Conservation (phyloP, 1,140 invertebrate species). For the Orussus abietinus region DNA sequence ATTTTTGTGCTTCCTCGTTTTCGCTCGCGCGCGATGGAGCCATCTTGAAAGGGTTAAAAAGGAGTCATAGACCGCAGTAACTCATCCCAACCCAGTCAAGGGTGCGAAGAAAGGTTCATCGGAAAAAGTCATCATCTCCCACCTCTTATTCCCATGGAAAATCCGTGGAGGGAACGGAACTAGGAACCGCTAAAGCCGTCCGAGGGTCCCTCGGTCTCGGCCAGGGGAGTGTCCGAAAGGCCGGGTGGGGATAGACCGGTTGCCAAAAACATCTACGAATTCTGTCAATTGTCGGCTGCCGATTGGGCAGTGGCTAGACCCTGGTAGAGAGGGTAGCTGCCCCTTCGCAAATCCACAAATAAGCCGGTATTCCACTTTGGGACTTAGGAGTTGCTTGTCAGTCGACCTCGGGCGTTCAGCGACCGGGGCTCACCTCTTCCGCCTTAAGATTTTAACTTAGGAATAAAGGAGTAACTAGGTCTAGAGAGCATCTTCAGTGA, state of each 20-base stretch:
- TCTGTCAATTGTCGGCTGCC: slow-evolving; percentile 14
- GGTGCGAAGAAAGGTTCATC: too few relatives aligned
- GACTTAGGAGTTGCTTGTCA: slow-evolving; percentile 14
- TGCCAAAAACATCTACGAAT: slow-evolving; percentile 21
- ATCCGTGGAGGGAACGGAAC: background rate
- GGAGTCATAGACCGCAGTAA: too few relatives aligned
- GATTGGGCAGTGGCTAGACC: slow-evolving; percentile 5
- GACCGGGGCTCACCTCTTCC: slow-evolving; percentile 2
- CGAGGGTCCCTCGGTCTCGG: background rate
- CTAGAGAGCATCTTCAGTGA: too few relatives aligned
- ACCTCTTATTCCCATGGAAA: too few relatives aligned
- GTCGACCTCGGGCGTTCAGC: slow-evolving; percentile 17
- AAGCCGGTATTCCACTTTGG: slow-evolving; percentile 13
- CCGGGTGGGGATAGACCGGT: background rate
- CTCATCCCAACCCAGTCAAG: too few relatives aligned
- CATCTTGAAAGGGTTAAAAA: too few relatives aligned
- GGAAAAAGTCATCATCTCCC: too few relatives aligned
- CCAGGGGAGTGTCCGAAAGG: background rate
- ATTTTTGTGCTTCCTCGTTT: too few relatives aligned
- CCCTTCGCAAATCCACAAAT: slow-evolving; percentile 21
- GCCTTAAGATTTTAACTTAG: too few relatives aligned
- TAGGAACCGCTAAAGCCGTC: background rate
- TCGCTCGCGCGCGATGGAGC: too few relatives aligned
- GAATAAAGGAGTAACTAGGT: too few relatives aligned
- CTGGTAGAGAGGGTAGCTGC: slow-evolving; percentile 24